A percentile compares a stretch with the other conserved stretches of the same genome.
Evolutionary conservation across 2,113 vertebrate genomes (phyloP).

Genomic region (Oncorhynchus masou): DNA sequence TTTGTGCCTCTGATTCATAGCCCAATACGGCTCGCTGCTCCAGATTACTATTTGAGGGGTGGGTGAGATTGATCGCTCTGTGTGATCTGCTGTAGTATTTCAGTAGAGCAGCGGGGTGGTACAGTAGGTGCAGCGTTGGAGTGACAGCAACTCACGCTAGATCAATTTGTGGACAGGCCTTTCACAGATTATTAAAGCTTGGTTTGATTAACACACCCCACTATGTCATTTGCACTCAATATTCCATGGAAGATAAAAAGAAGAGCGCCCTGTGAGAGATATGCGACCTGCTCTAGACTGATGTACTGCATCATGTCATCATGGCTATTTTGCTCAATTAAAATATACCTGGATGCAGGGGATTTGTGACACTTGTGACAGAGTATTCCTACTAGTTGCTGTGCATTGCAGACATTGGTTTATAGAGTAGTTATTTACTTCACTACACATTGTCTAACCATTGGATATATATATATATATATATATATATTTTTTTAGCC

Average conservation of each 20-base stretch:
- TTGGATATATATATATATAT: no score
- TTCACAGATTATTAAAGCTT: constrained; percentile 99
- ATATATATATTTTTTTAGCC: constrained; percentile 67
- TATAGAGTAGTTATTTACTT: no score
- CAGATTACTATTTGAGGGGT: constrained; percentile 97
- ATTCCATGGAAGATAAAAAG: constrained; percentile 77
- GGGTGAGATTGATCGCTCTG: constrained; percentile 70
- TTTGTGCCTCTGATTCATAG: constrained; percentile 90
- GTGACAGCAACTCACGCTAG: constrained; percentile 80
- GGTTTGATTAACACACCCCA: constrained; percentile 92
- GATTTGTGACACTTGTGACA: constrained; percentile 57
- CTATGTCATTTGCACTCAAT: constrained; percentile 93
- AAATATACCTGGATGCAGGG: not conserved
- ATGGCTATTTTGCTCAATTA: constrained; percentile 78
- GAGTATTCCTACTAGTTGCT: constrained; percentile 44
- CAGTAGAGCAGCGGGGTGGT: constrained; percentile 65
- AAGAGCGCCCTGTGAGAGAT: constrained; percentile 78
- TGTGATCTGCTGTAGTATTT: constrained; percentile 69
- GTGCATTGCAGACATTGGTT: not conserved
- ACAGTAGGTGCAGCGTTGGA: constrained; percentile 62
- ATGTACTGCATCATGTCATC: constrained; percentile 89
- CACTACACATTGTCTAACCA: constrained; percentile 17
- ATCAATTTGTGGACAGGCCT: constrained; percentile 91
- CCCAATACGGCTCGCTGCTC: constrained; percentile 90
- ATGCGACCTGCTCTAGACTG: constrained; percentile 83